These are phyloP conservation scores for Plestiodon gilberti DNA, from an alignment of 2,113 vertebrate genomes.

Conservation along the genomic window DNA sequence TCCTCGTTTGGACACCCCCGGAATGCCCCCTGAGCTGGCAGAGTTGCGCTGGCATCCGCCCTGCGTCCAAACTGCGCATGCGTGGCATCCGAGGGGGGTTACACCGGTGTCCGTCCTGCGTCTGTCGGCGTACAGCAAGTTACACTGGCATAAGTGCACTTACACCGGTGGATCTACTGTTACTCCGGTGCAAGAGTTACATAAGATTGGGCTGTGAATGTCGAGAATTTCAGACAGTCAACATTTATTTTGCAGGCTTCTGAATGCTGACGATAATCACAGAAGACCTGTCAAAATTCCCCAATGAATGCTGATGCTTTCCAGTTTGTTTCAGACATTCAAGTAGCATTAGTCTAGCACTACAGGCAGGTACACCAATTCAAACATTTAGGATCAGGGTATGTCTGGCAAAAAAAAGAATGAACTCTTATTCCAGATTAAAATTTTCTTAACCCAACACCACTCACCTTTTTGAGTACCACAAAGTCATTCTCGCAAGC, in stretches of 20 bases:
- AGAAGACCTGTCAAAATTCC: background rate
- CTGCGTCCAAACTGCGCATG: too few relatives aligned
- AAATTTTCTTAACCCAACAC: background rate
- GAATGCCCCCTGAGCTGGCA: too few relatives aligned
- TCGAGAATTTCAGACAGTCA: background rate
- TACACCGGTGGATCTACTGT: too few relatives aligned
- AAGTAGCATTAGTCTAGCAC: background rate
- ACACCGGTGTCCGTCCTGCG: too few relatives aligned
- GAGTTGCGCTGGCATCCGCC: too few relatives aligned
- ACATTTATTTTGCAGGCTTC: background rate
- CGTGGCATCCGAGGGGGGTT: too few relatives aligned
- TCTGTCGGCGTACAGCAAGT: too few relatives aligned
- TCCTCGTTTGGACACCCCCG: too few relatives aligned
- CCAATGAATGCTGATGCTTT: background rate
- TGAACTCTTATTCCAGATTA: background rate
- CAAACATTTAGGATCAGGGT: background rate
- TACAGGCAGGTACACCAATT: background rate
- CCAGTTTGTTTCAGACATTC: background rate
- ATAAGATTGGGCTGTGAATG: too few relatives aligned
- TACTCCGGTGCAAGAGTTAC: too few relatives aligned
- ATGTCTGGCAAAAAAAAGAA: background rate
- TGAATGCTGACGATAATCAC: background rate
- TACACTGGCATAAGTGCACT: too few relatives aligned
- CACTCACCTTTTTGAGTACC: constrained; percentile 84
- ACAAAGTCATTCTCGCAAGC: constrained; percentile 86